Evolutionary conservation across 2,888 invertebrate species (phyloP).

Genomic region (Heterodera filipjevi): DNA sequence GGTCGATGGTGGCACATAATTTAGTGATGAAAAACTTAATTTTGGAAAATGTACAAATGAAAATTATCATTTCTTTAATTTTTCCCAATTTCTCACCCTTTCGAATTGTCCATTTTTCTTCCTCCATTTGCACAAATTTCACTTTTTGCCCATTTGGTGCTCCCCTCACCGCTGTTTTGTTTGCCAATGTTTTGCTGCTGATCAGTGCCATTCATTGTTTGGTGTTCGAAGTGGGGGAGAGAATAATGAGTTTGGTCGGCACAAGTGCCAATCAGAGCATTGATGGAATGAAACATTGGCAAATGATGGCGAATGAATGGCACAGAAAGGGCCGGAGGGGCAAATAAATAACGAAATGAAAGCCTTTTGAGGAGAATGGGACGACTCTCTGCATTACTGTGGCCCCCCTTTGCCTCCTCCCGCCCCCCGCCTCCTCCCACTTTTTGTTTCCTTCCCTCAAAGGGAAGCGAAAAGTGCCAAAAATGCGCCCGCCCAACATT

Average conservation of each 20-base stretch:
- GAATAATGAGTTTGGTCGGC: not conserved
- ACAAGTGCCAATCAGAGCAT: not conserved
- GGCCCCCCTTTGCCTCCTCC: not conserved
- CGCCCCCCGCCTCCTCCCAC: too few species aligned
- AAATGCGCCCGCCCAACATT: not conserved
- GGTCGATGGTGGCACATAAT: not conserved
- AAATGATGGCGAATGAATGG: too few species aligned
- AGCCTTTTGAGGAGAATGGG: not conserved
- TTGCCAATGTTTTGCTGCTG: too few species aligned
- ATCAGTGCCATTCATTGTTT: too few species aligned
- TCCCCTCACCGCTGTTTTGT: too few species aligned
- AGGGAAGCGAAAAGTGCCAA: not conserved
- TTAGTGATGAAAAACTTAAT: not conserved
- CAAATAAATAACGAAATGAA: not conserved
- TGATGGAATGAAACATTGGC: conserved; percentile 13
- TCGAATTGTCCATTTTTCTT: not conserved
- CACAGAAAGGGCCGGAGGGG: not conserved
- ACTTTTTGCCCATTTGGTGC: too few species aligned
- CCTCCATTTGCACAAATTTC: not conserved
- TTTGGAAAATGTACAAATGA: not conserved
- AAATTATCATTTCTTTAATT: not conserved
- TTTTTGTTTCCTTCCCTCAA: not conserved
- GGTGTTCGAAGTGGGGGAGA: too few species aligned
- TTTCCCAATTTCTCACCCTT: not conserved
- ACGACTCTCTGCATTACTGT: not conserved